Evolutionary conservation across 2,797 vertebrate genomes (phyloP).

Genomic region (Petrocephalus schoutedeni): DNA sequence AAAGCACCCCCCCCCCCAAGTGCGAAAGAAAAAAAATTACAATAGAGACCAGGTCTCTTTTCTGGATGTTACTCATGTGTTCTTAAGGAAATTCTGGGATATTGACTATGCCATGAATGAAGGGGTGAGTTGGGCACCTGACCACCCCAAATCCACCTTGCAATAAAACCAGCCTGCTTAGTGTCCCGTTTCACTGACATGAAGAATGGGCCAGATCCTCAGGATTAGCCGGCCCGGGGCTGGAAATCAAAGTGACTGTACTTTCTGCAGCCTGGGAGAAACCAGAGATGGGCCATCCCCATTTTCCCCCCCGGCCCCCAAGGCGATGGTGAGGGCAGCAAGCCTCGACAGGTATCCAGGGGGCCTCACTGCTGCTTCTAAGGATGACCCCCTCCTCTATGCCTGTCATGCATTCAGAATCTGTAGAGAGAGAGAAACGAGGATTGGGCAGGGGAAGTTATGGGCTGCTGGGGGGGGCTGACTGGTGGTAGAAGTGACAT

Average conservation of each 20-base stretch:
- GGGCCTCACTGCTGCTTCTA: neutral
- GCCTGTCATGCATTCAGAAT: neutral
- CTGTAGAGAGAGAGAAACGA: neutral
- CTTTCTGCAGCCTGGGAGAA: neutral
- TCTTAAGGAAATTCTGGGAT: neutral
- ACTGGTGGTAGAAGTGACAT: neutral
- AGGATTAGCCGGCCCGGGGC: slow-evolving; percentile 15
- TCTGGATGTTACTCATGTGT: neutral
- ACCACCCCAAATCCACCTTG: neutral
- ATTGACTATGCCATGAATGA: neutral
- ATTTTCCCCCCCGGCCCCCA: neutral
- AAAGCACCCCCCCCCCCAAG: neutral
- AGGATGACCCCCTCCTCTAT: neutral
- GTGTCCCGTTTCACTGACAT: slow-evolving; percentile 21
- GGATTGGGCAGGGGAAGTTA: neutral
- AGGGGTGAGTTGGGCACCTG: neutral
- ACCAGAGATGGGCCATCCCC: neutral
- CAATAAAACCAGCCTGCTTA: slow-evolving; percentile 22
- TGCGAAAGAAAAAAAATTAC: neutral
- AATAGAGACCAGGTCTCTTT: neutral
- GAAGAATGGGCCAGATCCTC: slow-evolving; percentile 5
- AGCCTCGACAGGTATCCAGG: neutral
- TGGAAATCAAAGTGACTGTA: neutral
- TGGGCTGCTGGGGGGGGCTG: neutral
- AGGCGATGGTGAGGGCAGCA: neutral